Base-by-base conservation (phyloP, 1,140 invertebrate genomes). In the Mercenaria mercenaria region DNA sequence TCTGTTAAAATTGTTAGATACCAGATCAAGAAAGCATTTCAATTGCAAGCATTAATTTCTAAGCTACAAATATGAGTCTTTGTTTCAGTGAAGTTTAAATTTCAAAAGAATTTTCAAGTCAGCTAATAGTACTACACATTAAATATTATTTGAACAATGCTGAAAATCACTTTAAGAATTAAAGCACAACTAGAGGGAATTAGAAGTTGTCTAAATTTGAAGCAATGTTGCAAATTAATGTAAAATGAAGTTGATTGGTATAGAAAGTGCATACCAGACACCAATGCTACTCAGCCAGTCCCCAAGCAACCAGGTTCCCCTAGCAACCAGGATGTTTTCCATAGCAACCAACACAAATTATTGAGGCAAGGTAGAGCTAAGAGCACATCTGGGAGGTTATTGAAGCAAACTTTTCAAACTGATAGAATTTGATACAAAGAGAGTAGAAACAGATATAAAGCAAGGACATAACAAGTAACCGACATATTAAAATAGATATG, bases 311-410 rank as follows among this genome's bases (percentile, higher is more conserved):
- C 59, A 84, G 32, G 37, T 47, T 39, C 56, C 37, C 82, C 32
- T 69, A 85, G 82, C 82, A 85, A 85, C 43, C 39, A 72, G 67
- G 41, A 47, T 43, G 64, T 34, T 11, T 87, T 67, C 72, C 84
- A 77, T 77, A 87, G 69, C 84, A 87, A 76, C 84, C 84, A 76
- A 87, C 72, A 87, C 84, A 87, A 77, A 50, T 87, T 76, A 77
- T 82, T 26, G 56, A 77, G 59, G 84, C 61, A 87, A 87, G 84
- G 84, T 77, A 87, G 84, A 87, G 84, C 84, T 87, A 76, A 76
- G 84, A 72, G 34, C 43, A 69, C 84, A 87, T 87, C 72, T 82
- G 37, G 26, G 20, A 3, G 23, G 52, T 81, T 81, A 81, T 20
- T 41, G 41, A 23, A 79, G 76, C 43, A 52, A 56, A 79, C 32